Conservation (phyloP, 2,113 vertebrate species). For the Connochaetes taurinus region DNA sequence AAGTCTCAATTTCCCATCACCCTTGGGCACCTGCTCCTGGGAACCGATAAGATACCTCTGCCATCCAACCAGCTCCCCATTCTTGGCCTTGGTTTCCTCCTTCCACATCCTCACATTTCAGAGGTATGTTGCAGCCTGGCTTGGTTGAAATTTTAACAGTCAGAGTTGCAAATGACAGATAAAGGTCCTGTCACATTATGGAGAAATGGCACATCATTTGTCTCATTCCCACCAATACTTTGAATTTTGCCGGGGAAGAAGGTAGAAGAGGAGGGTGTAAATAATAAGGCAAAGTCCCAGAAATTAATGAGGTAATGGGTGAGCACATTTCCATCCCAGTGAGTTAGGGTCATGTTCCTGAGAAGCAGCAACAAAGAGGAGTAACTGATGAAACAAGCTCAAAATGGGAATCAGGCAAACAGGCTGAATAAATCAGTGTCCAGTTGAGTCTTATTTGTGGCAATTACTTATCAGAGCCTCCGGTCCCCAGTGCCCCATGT, state of each 20-base stretch:
- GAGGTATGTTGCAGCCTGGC: neutral
- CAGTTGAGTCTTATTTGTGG: slow-evolving; percentile 55
- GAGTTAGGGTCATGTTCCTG: slow-evolving; percentile 28
- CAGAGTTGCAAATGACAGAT: neutral
- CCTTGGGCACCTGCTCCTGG: neutral
- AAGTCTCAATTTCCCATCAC: neutral
- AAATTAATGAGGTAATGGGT: slow-evolving; percentile 53
- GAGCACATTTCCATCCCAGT: slow-evolving; percentile 49
- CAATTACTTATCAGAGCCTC: slow-evolving; percentile 47
- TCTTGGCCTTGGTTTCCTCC: neutral
- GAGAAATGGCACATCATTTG: neutral
- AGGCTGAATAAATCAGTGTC: slow-evolving; percentile 59
- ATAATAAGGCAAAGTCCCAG: neutral
- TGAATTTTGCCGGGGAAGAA: neutral
- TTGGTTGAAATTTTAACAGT: neutral
- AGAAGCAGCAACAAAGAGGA: slow-evolving; percentile 11
- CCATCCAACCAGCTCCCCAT: neutral
- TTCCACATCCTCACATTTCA: neutral
- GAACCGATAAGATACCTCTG: neutral
- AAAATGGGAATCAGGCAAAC: slow-evolving; percentile 48
- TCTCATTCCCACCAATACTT: neutral
- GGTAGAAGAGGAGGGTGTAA: neutral
- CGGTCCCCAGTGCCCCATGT: neutral
- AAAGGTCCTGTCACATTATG: neutral
- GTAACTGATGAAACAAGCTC: slow-evolving; percentile 32